phyloP scores from a whole-genome alignment of 2,113 vertebrate species.

The Probosciger aterrimus region DNA sequence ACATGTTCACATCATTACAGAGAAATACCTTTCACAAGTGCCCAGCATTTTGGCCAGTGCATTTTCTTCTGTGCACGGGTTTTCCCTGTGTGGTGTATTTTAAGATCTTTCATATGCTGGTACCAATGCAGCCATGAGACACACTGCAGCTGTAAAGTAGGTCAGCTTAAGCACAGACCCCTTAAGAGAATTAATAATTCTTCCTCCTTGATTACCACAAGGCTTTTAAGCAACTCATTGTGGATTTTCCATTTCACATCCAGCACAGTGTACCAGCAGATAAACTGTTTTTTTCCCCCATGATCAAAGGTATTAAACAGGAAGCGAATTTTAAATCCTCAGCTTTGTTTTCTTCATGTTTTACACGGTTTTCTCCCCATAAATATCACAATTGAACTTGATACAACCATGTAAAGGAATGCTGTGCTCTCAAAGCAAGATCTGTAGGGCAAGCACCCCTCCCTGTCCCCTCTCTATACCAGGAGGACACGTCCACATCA shows the following conservation, averaged over 20 bases:
- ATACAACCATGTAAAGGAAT: not conserved
- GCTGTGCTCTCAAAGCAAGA: not conserved
- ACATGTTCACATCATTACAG: accelerated
- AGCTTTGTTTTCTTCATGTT: not conserved
- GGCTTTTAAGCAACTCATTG: not conserved
- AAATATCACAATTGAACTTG: not conserved
- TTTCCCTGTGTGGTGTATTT: accelerated
- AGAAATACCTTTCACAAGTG: not conserved
- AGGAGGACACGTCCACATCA: not conserved
- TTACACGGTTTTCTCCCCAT: not conserved
- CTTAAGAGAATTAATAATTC: slow-evolving; percentile 28
- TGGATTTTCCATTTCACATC: not conserved
- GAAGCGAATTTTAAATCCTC: not conserved
- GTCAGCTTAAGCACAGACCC: not conserved
- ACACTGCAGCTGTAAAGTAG: slow-evolving; percentile 10
- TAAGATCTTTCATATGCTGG: not conserved
- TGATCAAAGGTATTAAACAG: not conserved
- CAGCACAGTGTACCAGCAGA: not conserved
- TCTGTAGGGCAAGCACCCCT: not conserved
- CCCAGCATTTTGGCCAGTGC: not conserved
- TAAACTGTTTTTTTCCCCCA: not conserved
- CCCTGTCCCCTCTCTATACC: not conserved
- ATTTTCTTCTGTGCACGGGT: accelerated
- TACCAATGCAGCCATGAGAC: not conserved
- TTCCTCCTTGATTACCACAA: slow-evolving; percentile 18